Evolutionary conservation across 2,888 invertebrate species (phyloP), one percentile per base, ranked within the genome.

Genomic region (Folsomia candida): DNA sequence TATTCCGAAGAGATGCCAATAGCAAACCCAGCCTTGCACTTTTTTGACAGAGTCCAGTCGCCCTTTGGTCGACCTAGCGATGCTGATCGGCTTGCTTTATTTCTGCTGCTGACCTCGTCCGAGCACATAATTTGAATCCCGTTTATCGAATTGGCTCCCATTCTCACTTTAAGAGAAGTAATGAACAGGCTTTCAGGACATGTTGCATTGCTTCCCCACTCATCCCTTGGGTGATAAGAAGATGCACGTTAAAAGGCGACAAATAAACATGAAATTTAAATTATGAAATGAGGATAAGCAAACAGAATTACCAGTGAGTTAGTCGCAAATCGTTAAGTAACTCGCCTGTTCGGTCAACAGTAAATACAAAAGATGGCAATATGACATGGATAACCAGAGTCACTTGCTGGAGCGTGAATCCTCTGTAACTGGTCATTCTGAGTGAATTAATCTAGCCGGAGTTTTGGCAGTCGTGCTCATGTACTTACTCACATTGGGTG

Each of bases 301-400:
- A n/a, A n/a, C n/a, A n/a, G n/a, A n/a, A n/a, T n/a, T n/a, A n/a
- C n/a, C 14, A 54, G 25, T 65, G 65, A 18, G 65, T 65, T 9
- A 65, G 28, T 51, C 9, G 14, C n/a, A 65, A 51, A 25, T 64
- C 20, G 51, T 64, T 64, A 2, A 64, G 24, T 2, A 64, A 25
- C 51, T 64, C 63, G 3, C 24, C 22, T 24, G 47, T 51, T 11
- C 18, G 2, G 29, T 64, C 63, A 20, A 14, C 54, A 6, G 6
- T 14, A 37, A 4, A 37, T 14, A 14, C 14, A 4, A 37, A 4
- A 14, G 37, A 37, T 37, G 14, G 4, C 37, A 37, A 37, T 14
- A 14, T 37, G 6, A 14, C 14, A 4, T 37, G 37, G 37, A 37
- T 37, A 37, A 37, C 37, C 4, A 37, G 4, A 14, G 37, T 14